phyloP scores from a whole-genome alignment of 2,888 invertebrate species.

The Cantharis flavilabris region DNA sequence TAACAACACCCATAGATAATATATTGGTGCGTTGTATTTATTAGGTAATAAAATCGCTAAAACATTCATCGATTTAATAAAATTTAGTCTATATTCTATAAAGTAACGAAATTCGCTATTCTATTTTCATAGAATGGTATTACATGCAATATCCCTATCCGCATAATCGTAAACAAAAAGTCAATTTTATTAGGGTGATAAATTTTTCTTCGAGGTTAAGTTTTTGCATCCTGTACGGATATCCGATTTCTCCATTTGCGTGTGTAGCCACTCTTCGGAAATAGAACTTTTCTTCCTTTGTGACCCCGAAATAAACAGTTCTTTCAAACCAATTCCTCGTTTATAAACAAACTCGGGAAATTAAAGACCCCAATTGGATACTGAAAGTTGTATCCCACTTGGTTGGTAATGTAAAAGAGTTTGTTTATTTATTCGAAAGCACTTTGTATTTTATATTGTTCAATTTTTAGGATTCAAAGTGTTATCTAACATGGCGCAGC shows the following conservation, averaged over 20 bases:
- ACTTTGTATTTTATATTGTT: not conserved
- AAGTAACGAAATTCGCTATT: not conserved
- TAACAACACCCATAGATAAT: not conserved
- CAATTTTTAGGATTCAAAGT: not conserved
- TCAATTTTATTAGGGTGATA: not conserved
- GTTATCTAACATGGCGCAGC: not conserved
- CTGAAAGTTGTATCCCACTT: too few species aligned
- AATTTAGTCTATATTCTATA: not conserved
- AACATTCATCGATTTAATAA: not conserved
- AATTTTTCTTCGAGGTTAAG: not conserved
- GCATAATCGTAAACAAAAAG: not conserved
- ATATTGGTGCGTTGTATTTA: not conserved
- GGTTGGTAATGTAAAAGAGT: not conserved
- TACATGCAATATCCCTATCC: not conserved
- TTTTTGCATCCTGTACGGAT: constrained; percentile 2
- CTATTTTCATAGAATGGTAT: not conserved
- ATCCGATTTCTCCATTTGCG: not conserved
- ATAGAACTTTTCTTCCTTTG: not conserved
- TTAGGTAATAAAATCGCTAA: not conserved
- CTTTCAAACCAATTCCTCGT: not conserved
- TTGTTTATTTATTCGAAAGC: not conserved
- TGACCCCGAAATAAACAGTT: not conserved
- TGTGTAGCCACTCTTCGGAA: not conserved
- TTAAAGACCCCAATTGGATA: not conserved
- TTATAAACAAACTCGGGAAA: not conserved